Base-by-base conservation (phyloP, 2,888 invertebrate species). In the Biston betularia region DNA sequence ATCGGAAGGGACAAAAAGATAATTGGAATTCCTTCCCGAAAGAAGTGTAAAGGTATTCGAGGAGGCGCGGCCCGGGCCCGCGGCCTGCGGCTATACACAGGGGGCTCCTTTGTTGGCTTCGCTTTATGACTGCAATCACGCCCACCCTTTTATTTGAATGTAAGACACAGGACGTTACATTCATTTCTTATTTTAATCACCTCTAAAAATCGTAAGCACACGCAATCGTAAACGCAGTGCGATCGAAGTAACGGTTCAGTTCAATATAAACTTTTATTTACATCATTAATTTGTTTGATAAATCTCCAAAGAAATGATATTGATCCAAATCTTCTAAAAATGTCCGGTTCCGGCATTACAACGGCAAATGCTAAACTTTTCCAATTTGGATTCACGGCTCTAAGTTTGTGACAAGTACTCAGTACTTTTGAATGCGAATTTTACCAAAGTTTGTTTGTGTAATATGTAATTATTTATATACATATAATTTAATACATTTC, bases 21-120 rank as follows among this genome's bases (percentile, higher is more conserved):
- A 77, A 79, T 78, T 77, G 74, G 76, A 79, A 79, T 79, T 79
- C 66, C 54, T 58, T 55, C 53, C 46, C 45, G 49, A 62, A 63
- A 63, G 65, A 65, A 70, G 65, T 65, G 55, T 59, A 64, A 59
- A 65, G 61, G 79, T 76, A 77, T 79, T 75, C 73, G 60, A 53
- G 64, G 54, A 35, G 61, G 61, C 61, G 61, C 61, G 60, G 60
- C 35, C 49, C 45, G 42, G 11, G 33, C 24, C 24, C 24, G 48
- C 45, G 55, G 40, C 46, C 46, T 35, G 24, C 56, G 61, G 24
- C 55, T 7, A 60, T 1, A 24, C 24, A 3, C 24, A 24, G 24
- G 24, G 24, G 24, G 24, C 6, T 38, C 62, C 49, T 59, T 63
- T 59, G 67, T 63, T 58, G 44, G 50, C 35, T 14, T 48, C 38